Percentiles rank a stretch among this genome's conserved stretches.
Conservation (phyloP, 2,113 vertebrate species). For the Dryoscopus gambensis region DNA sequence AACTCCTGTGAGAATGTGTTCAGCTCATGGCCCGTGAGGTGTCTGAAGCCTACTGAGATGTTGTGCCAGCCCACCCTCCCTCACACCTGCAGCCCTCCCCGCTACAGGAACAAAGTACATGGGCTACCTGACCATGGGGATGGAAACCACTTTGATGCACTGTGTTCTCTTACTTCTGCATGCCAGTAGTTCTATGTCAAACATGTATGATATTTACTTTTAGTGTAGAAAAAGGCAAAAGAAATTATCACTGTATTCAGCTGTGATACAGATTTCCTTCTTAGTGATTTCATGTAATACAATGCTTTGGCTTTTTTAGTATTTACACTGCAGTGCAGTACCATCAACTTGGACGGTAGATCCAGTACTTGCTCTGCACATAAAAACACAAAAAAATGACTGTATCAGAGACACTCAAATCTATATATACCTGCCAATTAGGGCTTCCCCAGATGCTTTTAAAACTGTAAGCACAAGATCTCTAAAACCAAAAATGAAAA, state of each 20-base stretch:
- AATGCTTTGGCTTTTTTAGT: not conserved
- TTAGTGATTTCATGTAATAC: not conserved
- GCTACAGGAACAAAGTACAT: not conserved
- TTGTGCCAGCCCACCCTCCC: not conserved
- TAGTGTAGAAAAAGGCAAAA: not conserved
- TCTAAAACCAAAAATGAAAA: not conserved
- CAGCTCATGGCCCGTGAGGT: not conserved
- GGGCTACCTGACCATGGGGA: not conserved
- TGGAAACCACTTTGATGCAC: not conserved
- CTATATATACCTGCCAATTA: not conserved
- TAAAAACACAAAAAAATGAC: not conserved
- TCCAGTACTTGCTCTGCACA: not conserved
- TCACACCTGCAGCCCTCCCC: not conserved
- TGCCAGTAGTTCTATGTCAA: not conserved
- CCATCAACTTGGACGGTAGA: not conserved
- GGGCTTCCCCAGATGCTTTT: not conserved
- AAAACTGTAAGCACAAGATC: not conserved
- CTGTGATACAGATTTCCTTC: not conserved
- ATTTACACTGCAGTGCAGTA: not conserved
- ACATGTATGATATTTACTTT: not conserved
- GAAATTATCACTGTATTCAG: not conserved
- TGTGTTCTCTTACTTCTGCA: not conserved
- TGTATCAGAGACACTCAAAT: not conserved
- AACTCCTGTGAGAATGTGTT: not conserved
- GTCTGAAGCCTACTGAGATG: not conserved